Evolutionary conservation across 2,797 vertebrate genomes (phyloP).

Genomic region (Sebastes goodei): DNA sequence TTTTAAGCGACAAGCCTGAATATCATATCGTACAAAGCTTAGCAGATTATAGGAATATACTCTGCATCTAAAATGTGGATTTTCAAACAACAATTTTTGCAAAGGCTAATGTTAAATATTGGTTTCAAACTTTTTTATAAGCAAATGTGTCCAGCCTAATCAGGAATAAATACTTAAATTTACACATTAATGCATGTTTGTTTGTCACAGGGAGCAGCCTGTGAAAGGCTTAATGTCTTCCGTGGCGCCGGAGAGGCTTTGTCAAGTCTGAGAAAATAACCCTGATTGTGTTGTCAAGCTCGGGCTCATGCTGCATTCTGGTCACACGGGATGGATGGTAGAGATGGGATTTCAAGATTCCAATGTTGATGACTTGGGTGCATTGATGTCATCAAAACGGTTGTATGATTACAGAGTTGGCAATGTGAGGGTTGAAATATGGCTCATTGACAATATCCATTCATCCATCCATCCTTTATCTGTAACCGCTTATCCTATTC

Average conservation of each 20-base stretch:
- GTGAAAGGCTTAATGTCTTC: background rate
- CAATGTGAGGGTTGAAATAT: too few species aligned
- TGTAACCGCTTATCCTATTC: too few species aligned
- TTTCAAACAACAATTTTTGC: background rate
- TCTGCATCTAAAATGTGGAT: slow-evolving; percentile 15
- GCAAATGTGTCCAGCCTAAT: background rate
- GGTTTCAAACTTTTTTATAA: background rate
- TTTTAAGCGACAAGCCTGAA: slow-evolving; percentile 26
- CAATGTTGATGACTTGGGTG: background rate
- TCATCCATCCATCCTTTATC: too few species aligned
- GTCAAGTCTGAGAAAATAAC: background rate
- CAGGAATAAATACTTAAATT: slow-evolving; percentile 2
- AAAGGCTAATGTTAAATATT: background rate
- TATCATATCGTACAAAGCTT: slow-evolving; percentile 7
- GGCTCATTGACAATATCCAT: too few species aligned
- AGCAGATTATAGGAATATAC: slow-evolving; percentile 17
- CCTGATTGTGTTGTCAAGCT: background rate
- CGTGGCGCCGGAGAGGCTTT: background rate
- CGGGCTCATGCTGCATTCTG: background rate
- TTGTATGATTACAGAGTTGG: background rate
- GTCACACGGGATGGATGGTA: background rate
- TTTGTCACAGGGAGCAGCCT: background rate
- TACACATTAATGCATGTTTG: slow-evolving; percentile 9
- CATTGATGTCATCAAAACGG: background rate
- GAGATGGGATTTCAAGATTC: background rate